Evolutionary conservation across 1,140 invertebrate genomes (phyloP).

Genomic region (Oncopeltus fasciatus): DNA sequence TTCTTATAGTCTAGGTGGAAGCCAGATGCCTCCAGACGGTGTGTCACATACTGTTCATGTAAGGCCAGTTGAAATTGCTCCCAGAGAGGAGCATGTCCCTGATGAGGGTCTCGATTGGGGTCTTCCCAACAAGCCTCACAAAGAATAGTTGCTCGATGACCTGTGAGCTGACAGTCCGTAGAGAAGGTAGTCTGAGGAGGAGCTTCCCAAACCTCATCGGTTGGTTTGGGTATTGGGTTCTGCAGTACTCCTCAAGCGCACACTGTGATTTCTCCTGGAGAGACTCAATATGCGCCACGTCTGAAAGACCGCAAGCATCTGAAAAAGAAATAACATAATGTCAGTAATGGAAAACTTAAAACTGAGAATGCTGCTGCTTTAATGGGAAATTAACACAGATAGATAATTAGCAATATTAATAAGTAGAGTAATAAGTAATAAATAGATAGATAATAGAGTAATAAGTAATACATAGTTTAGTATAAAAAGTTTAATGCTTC

Average conservation of each 20-base stretch:
- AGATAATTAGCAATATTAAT: too few species aligned
- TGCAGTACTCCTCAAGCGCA: constrained; percentile 89
- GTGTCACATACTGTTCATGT: constrained; percentile 78
- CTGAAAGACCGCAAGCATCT: constrained; percentile 90
- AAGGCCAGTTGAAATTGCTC: constrained; percentile 90
- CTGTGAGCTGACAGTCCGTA: constrained; percentile 80
- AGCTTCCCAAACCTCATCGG: constrained; percentile 90
- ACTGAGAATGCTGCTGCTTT: too few species aligned
- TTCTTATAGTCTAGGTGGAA: constrained; percentile 14
- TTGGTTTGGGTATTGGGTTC: constrained; percentile 90
- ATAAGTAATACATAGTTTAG: too few species aligned
- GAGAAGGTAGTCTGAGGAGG: constrained; percentile 77
- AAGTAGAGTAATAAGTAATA: too few species aligned
- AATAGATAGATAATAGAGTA: too few species aligned
- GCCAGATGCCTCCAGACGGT: constrained; percentile 30
- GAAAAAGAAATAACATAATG: constrained; percentile 36
- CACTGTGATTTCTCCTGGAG: constrained; percentile 95
- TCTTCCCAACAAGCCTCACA: constrained; percentile 87
- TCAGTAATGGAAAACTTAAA: too few species aligned
- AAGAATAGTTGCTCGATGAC: constrained; percentile 97
- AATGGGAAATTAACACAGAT: too few species aligned
- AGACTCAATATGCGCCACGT: constrained; percentile 85
- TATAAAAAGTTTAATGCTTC: too few species aligned
- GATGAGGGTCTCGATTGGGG: constrained; percentile 92
- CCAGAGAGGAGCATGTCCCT: constrained; percentile 91